Conservation (phyloP, 2,888 invertebrate species). For the Lutraria lutraria region DNA sequence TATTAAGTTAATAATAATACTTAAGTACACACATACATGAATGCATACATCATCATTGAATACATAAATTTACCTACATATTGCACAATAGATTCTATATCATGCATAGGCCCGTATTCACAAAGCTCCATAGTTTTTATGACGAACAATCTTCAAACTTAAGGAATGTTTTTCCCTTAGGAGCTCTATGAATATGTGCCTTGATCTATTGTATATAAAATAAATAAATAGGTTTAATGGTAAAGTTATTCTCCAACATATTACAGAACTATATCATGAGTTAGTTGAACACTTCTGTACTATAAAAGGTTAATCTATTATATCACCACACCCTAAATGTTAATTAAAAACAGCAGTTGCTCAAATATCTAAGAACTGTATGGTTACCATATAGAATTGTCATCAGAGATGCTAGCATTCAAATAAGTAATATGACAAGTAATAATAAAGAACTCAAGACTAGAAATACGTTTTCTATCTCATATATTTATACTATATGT, state of each 20-base stretch:
- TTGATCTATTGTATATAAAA: not conserved
- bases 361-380: not conserved
- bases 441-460: not conserved
- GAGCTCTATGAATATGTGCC: too few relatives aligned
- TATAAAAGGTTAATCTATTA: not conserved
- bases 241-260: too few relatives aligned
- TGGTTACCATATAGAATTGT: not conserved
- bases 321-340: not conserved
- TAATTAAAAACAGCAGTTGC: slow-evolving; percentile 9
- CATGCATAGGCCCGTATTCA: too few relatives aligned
- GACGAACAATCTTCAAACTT: too few relatives aligned
- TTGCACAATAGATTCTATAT: too few relatives aligned
- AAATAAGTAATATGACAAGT: not conserved
- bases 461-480: not conserved
- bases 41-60: too few relatives aligned
- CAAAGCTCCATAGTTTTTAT: too few relatives aligned
- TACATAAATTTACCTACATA: too few relatives aligned
- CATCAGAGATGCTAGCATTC: slow-evolving; percentile 21
- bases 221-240: not conserved
- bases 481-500: not conserved
- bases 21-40: too few relatives aligned
- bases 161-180: too few relatives aligned
- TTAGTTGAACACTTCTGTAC: not conserved
- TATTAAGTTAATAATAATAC: too few relatives aligned
- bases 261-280: not conserved